A percentile compares a stretch with the other conserved stretches of the same genome.
These are phyloP conservation scores for Myrmophylax atrothorax DNA, from an alignment of 2,113 vertebrate genomes.

Conservation along the genomic window DNA sequence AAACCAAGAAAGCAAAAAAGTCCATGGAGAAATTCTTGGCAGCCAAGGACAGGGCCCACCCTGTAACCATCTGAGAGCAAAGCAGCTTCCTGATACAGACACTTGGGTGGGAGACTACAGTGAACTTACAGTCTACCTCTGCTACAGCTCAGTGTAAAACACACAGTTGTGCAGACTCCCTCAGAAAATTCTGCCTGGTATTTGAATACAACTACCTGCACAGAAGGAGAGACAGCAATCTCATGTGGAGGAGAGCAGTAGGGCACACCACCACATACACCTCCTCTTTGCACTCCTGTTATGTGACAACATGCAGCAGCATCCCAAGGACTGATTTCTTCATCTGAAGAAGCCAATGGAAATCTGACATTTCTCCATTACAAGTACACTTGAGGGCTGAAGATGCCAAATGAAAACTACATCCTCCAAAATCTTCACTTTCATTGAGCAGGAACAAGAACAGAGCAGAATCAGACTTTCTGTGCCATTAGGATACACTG, in stretches of 20 bases:
- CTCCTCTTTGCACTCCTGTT: background rate
- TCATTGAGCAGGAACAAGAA: accelerated
- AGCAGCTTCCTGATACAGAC: background rate
- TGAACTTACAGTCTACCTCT: background rate
- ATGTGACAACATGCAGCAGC: accelerated
- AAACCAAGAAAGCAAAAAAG: background rate
- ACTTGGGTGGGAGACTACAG: background rate
- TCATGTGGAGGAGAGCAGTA: background rate
- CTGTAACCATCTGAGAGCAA: background rate
- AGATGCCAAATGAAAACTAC: background rate
- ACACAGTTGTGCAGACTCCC: background rate
- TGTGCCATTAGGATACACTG: background rate
- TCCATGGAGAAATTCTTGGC: background rate
- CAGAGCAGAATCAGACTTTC: background rate
- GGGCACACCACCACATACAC: background rate
- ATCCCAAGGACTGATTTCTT: background rate
- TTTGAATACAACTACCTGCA: background rate
- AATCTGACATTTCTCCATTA: background rate
- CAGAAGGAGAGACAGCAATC: background rate
- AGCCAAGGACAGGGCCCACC: accelerated
- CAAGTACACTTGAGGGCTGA: background rate
- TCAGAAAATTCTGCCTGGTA: background rate
- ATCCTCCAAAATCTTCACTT: background rate
- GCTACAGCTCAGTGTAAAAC: background rate
- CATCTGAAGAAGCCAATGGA: background rate